Percentiles rank a stretch among this genome's conserved stretches.
phyloP scores from a whole-genome alignment of 1,140 invertebrate genomes.

The Microvelia longipes region DNA sequence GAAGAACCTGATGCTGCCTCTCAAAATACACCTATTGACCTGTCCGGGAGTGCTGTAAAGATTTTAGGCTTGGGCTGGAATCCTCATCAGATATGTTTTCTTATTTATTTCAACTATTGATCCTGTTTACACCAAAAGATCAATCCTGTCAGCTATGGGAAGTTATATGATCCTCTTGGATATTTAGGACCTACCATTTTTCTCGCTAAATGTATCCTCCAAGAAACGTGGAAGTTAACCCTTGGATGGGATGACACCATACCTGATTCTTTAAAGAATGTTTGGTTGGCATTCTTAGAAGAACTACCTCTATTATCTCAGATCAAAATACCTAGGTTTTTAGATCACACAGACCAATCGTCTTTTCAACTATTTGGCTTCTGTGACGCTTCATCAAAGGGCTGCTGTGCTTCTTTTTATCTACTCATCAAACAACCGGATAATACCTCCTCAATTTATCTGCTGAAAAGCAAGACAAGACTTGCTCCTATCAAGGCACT shows the following conservation, averaged over 20 bases:
- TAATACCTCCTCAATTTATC: neutral
- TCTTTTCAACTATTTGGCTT: neutral
- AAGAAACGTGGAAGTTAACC: constrained; percentile 22
- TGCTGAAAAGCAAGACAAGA: neutral
- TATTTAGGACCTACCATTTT: constrained; percentile 22
- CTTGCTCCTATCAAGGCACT: neutral
- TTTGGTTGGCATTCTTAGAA: neutral
- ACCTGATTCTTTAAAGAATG: neutral
- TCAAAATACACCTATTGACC: neutral
- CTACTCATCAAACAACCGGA: neutral
- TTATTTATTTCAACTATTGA: neutral
- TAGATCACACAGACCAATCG: neutral
- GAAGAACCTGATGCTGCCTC: neutral
- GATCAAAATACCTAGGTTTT: neutral
- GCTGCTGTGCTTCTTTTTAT: neutral
- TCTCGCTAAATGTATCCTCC: constrained; percentile 21
- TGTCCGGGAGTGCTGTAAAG: neutral
- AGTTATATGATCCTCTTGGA: constrained; percentile 27
- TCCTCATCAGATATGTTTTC: neutral
- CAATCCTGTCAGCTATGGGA: constrained; percentile 19
- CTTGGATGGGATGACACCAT: constrained; percentile 23
- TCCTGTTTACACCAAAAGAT: constrained; percentile 14
- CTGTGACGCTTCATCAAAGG: neutral
- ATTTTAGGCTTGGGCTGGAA: constrained; percentile 5
- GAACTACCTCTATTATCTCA: neutral